Conservation (phyloP, 2,113 vertebrate genomes). For the Lanius collurio region DNA sequence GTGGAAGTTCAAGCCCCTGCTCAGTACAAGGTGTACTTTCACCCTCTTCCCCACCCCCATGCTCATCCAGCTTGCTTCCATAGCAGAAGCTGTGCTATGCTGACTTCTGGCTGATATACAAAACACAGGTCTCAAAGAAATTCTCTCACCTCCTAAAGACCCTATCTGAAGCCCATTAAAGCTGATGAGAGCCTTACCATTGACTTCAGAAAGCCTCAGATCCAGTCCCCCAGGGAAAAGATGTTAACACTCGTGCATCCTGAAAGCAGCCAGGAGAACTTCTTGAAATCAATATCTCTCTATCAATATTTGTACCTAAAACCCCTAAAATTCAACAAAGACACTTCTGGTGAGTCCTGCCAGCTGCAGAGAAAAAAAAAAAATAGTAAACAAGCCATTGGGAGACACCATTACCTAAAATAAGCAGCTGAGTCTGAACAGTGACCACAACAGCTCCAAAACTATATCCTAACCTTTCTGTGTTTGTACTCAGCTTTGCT, state of each 20-base stretch:
- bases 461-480: not conserved
- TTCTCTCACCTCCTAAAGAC: constrained; percentile 1
- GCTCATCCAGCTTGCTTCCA: not conserved
- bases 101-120: not conserved
- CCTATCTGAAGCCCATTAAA: constrained; percentile 25
- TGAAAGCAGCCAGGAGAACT: constrained; percentile 24
- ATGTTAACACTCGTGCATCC: not conserved
- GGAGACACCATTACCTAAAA: not conserved
- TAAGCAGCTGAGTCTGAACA: not conserved
- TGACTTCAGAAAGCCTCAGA: constrained; percentile 53
- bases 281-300: constrained; percentile 22
- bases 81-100: not conserved
- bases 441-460: constrained; percentile 25
- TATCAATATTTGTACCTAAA: constrained; percentile 44
- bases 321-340: constrained; percentile 2
- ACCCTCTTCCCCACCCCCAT: not conserved
- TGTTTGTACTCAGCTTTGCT: not conserved
- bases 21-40: not conserved
- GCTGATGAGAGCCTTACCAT: constrained; percentile 22
- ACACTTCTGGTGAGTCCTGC: not conserved
- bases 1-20: not conserved
- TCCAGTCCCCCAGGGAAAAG: not conserved
- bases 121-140: constrained; percentile 4
- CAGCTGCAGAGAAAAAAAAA: not conserved
- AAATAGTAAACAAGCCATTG: not conserved